A percentile compares a stretch with the other conserved stretches of the same genome.
These are phyloP conservation scores for Neodon shergylaensis DNA, from an alignment of 2,113 vertebrate genomes.

Conservation along the genomic window DNA sequence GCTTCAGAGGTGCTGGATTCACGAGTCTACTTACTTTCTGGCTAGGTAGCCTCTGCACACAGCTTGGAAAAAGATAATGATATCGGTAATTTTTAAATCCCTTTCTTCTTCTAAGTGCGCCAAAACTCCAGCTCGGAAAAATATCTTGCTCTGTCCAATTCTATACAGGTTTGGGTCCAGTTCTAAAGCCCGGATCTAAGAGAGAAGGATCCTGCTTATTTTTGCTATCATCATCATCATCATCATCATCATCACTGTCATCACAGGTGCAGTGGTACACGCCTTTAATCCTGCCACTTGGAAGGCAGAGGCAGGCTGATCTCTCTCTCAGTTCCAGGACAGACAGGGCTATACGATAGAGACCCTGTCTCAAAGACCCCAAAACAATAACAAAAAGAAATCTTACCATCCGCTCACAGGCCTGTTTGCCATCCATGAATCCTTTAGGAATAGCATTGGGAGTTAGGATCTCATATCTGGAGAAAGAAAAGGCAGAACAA, in stretches of 20 bases:
- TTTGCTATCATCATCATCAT: not conserved
- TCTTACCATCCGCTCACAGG: slow-evolving; percentile 97
- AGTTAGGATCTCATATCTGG: slow-evolving; percentile 98
- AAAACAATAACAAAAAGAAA: not conserved
- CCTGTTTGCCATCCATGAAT: slow-evolving; percentile 99
- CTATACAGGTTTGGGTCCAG: slow-evolving; percentile 97
- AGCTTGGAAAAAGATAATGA: slow-evolving; percentile 99
- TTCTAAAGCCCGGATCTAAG: slow-evolving; percentile 95
- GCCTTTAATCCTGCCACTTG: not conserved
- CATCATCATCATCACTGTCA: too few species aligned
- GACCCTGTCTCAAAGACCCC: not conserved
- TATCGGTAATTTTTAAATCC: slow-evolving; percentile 98
- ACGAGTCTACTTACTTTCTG: slow-evolving; percentile 90
- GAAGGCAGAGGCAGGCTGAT: not conserved
- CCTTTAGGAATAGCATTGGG: slow-evolving; percentile 98
- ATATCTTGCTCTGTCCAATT: slow-evolving; percentile 99
- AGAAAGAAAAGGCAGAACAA: slow-evolving; percentile 25
- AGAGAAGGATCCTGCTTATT: not conserved
- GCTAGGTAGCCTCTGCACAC: slow-evolving; percentile 97
- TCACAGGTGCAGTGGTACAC: not conserved
- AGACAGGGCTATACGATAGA: not conserved
- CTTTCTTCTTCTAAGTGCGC: slow-evolving; percentile 98
- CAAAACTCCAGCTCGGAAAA: slow-evolving; percentile 97
- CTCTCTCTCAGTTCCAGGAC: not conserved
- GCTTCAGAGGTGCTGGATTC: not conserved